phyloP scores from a whole-genome alignment of 2,113 vertebrate species.

The Cephalopterus ornatus region DNA sequence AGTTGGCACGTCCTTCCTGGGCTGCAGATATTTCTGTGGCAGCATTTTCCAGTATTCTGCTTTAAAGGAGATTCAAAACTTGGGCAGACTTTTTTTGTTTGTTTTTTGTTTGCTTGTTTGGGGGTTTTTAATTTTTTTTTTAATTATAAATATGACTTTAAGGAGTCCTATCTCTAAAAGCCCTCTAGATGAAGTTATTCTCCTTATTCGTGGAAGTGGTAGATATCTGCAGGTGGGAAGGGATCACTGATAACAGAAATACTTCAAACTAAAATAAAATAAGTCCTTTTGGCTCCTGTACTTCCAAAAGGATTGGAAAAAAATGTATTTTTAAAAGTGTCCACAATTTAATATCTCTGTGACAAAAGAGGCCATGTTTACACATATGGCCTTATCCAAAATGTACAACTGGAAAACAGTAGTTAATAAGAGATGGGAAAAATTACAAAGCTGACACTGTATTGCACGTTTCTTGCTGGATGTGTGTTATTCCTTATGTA shows the following conservation, averaged over 20 bases:
- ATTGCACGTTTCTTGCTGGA: neutral
- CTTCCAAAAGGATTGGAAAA: neutral
- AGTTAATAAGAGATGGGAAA: neutral
- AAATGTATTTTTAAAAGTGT: neutral
- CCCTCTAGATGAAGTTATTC: neutral
- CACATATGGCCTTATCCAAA: neutral
- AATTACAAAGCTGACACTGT: neutral
- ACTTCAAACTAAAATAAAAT: neutral
- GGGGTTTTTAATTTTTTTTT: neutral
- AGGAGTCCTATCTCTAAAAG: neutral
- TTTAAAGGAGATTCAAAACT: neutral
- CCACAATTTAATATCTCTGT: neutral
- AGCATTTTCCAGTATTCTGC: neutral
- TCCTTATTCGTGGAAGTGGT: neutral
- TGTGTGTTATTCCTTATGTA: neutral
- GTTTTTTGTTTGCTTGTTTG: neutral
- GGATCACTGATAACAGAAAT: neutral
- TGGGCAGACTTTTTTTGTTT: neutral
- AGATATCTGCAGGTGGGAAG: neutral
- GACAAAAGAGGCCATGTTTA: neutral
- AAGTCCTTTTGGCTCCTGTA: neutral
- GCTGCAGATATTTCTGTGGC: neutral
- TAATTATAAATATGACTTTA: neutral
- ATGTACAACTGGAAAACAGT: neutral
- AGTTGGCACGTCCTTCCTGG: neutral